Conservation (phyloP, 2,797 vertebrate genomes). For the Tapirus indicus region DNA sequence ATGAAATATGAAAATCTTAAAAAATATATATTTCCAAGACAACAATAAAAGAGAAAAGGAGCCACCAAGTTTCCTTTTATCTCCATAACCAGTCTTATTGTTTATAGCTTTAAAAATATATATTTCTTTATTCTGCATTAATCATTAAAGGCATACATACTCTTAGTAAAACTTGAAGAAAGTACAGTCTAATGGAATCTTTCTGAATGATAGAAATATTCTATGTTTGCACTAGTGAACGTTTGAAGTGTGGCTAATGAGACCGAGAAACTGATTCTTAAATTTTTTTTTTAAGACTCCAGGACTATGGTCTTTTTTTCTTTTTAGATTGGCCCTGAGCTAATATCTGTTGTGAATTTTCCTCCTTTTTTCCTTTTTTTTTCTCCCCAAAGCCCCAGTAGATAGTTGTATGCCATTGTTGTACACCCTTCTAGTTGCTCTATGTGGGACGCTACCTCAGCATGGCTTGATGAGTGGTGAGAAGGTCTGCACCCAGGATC, state of each 20-base stretch:
- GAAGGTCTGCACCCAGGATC: too few relatives aligned
- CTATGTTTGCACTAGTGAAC: neutral
- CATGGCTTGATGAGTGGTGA: too few relatives aligned
- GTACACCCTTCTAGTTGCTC: too few relatives aligned
- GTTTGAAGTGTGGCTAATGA: neutral
- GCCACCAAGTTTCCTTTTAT: neutral
- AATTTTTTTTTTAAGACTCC: too few relatives aligned
- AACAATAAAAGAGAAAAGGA: neutral
- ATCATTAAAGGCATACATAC: neutral
- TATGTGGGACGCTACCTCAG: too few relatives aligned
- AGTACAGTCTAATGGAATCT: neutral
- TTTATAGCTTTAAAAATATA: neutral
- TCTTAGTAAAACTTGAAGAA: neutral
- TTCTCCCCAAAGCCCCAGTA: too few relatives aligned
- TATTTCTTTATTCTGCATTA: neutral
- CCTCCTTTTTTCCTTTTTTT: too few relatives aligned
- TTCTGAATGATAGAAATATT: neutral
- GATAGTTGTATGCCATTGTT: too few relatives aligned
- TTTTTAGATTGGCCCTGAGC: too few relatives aligned
- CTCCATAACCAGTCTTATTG: neutral
- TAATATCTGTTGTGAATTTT: too few relatives aligned
- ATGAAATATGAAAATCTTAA: neutral
- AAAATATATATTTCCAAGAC: neutral
- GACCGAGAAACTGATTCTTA: neutral
- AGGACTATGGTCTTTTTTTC: too few relatives aligned